phyloP scores from a whole-genome alignment of 2,113 vertebrate genomes.

The Crotalus tigris region DNA sequence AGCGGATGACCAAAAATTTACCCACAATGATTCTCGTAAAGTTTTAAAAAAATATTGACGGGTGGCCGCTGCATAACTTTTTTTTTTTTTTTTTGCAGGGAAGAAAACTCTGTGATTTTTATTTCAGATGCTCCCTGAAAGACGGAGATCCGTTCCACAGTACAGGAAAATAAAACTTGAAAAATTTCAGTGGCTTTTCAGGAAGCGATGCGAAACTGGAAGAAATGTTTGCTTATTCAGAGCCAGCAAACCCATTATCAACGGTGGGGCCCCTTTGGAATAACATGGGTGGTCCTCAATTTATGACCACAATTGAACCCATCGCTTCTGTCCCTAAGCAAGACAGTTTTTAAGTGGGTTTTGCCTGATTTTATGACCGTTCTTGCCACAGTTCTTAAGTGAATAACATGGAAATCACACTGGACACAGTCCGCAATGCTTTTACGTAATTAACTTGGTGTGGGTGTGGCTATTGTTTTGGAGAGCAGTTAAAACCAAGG shows the following conservation, averaged over 20 bases:
- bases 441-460: not conserved
- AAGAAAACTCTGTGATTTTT: not conserved
- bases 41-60: not conserved
- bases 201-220: not conserved
- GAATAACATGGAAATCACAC: not conserved
- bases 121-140: not conserved
- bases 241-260: no score
- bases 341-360: no score
- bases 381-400: no score
- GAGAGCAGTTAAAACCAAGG: not conserved
- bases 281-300: not conserved
- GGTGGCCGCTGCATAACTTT: not conserved
- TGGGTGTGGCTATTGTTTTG: not conserved
- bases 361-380: no score
- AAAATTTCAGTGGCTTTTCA: not conserved
- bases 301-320: no score
- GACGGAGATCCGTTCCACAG: not conserved
- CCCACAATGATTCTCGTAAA: not conserved
- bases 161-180: not conserved
- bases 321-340: no score
- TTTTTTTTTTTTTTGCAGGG: not conserved
- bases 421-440: not conserved
- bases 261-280: not conserved
- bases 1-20: not conserved
- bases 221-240: not conserved